phyloP scores from a whole-genome alignment of 2,113 vertebrate genomes.

The Oncorhynchus masou region DNA sequence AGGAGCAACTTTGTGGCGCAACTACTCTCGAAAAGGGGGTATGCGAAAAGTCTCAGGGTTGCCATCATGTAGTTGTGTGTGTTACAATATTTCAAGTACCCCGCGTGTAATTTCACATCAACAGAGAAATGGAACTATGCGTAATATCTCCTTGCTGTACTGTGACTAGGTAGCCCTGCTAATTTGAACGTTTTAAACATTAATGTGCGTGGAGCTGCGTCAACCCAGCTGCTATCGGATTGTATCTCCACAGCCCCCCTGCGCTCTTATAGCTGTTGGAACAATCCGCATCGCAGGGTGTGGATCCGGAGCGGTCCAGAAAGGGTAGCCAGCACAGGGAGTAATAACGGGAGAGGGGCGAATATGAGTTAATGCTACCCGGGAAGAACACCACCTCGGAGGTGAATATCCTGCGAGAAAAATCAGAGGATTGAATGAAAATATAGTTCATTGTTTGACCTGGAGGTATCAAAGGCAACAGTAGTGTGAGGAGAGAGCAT shows the following conservation, averaged over 20 bases:
- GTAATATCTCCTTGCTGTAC: conserved; percentile 1
- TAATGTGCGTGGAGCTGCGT: conserved; percentile 36
- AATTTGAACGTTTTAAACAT: conserved; percentile 24
- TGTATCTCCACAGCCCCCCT: conserved; percentile 10
- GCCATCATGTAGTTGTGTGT: neutral
- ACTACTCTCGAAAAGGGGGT: conserved; percentile 49
- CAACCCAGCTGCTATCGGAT: conserved; percentile 33
- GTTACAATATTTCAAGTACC: neutral
- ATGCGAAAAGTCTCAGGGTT: conserved; percentile 16
- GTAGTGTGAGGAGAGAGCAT: conserved; percentile 17
- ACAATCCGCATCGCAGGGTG: conserved; percentile 68
- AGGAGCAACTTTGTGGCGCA: conserved; percentile 62
- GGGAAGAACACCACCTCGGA: conserved; percentile 57
- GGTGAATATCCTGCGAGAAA: conserved; percentile 18
- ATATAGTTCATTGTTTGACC: neutral
- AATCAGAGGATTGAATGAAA: conserved; percentile 1
- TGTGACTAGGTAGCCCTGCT: conserved; percentile 5
- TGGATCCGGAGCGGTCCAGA: conserved; percentile 64
- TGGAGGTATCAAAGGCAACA: conserved; percentile 5
- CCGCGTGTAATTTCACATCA: neutral
- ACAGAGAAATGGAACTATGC: conserved; percentile 9
- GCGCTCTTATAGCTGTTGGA: conserved; percentile 55
- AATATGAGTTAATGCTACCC: conserved; percentile 58
- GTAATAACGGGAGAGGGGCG: conserved; percentile 58
- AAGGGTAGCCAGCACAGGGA: conserved; percentile 64